These are phyloP conservation scores for Andrena marginata DNA, from an alignment of 2,888 invertebrate genomes.

Conservation along the genomic window DNA sequence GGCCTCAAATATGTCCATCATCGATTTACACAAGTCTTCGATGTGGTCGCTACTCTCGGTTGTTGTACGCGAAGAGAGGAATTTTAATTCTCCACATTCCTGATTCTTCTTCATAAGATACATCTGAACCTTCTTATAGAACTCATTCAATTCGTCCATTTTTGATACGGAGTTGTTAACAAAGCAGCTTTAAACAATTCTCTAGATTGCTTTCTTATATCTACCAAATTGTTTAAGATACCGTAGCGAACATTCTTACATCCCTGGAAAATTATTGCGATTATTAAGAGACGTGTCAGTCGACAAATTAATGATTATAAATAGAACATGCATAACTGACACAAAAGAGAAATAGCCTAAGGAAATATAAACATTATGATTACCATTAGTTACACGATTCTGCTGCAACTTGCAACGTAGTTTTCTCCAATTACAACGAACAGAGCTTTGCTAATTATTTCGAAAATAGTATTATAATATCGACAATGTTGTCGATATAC, in stretches of 20 bases:
- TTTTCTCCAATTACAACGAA: no score
- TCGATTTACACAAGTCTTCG: constrained; percentile 60
- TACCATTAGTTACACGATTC: constrained; percentile 8
- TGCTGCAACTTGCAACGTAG: no score
- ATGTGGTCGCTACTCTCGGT: constrained; percentile 66
- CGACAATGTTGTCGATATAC: no score
- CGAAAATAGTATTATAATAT: no score
- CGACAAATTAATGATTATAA: neutral
- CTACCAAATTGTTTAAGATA: neutral
- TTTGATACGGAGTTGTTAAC: neutral
- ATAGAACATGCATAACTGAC: neutral
- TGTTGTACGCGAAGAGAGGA: constrained; percentile 74
- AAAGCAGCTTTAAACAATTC: neutral
- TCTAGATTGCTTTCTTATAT: neutral
- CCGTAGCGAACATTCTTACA: neutral
- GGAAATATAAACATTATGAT: neutral
- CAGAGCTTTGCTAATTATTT: no score
- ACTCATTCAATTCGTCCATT: constrained; percentile 36
- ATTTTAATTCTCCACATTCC: constrained; percentile 67
- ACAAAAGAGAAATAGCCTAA: neutral
- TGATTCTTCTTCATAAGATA: constrained; percentile 68
- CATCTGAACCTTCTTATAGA: constrained; percentile 66
- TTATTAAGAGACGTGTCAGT: neutral
- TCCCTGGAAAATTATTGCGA: constrained; percentile 21
- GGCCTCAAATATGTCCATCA: constrained; percentile 57